Conservation (phyloP, 1,140 invertebrate genomes). For the Nephotettix cincticeps region DNA sequence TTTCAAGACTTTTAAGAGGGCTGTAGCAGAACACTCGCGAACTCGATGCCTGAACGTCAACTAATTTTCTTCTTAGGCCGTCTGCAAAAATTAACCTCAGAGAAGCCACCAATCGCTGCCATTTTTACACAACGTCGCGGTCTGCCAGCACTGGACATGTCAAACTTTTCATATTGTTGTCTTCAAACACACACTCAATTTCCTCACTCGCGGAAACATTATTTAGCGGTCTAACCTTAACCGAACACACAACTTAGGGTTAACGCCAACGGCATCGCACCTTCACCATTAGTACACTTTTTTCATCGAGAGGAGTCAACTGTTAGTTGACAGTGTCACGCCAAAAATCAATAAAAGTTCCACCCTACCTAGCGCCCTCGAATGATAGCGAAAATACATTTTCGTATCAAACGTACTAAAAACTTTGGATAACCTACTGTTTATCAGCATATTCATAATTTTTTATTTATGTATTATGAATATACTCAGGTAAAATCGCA, state of each 20-base stretch:
- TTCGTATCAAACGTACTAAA: too few species aligned
- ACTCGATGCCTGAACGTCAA: slow-evolving; percentile 47
- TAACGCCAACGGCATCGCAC: slow-evolving; percentile 2
- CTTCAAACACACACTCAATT: not conserved
- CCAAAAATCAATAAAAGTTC: slow-evolving; percentile 64
- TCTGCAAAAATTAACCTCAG: slow-evolving; percentile 51
- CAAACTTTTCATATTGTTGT: not conserved
- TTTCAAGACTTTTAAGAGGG: slow-evolving; percentile 47
- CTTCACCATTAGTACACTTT: slow-evolving; percentile 3
- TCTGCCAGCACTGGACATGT: slow-evolving; percentile 29
- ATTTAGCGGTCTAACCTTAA: not conserved
- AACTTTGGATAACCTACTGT: too few species aligned
- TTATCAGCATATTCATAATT: too few species aligned
- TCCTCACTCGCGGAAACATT: not conserved
- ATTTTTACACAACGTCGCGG: slow-evolving; percentile 51
- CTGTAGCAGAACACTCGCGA: slow-evolving; percentile 44
- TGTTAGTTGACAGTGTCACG: slow-evolving; percentile 59
- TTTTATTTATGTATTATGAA: too few species aligned
- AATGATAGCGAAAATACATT: too few species aligned
- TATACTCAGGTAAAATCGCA: too few species aligned
- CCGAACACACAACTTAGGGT: not conserved
- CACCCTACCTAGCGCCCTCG: slow-evolving; percentile 41
- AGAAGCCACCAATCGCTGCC: slow-evolving; percentile 47
- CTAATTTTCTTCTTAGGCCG: slow-evolving; percentile 55
- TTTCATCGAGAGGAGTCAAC: slow-evolving; percentile 22